These are phyloP conservation scores for Odontocerum albicorne DNA, from an alignment of 2,888 invertebrate species.

Conservation along the genomic window DNA sequence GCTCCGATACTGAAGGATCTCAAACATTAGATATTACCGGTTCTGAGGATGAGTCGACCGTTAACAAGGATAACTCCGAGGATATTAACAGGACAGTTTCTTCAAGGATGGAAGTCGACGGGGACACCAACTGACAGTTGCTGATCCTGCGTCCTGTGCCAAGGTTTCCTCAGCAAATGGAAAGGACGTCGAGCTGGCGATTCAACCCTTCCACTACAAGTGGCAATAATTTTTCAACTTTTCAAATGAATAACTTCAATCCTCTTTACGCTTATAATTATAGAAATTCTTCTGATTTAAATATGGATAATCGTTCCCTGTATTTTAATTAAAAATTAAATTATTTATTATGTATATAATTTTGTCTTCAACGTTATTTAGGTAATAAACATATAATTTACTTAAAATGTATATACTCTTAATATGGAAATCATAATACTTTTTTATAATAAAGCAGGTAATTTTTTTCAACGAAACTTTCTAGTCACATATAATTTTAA, in stretches of 20 bases:
- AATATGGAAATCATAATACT: too few relatives aligned
- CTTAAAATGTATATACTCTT: too few relatives aligned
- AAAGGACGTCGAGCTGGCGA: conserved; percentile 24
- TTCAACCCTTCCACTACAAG: conserved; percentile 6
- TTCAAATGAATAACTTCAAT: conserved; percentile 23
- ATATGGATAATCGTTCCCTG: conserved; percentile 13
- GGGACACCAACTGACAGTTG: conserved; percentile 41
- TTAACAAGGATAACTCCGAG: too few relatives aligned
- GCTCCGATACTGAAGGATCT: conserved; percentile 50
- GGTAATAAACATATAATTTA: too few relatives aligned
- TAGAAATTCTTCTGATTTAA: conserved; percentile 15
- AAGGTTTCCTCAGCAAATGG: conserved; percentile 46
- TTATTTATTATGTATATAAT: too few relatives aligned
- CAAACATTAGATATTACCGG: conserved; percentile 57
- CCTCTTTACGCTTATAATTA: conserved; percentile 20
- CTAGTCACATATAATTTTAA: too few relatives aligned
- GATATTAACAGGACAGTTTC: neutral
- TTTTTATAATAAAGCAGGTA: too few relatives aligned
- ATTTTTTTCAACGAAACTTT: too few relatives aligned
- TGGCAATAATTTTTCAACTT: conserved; percentile 5
- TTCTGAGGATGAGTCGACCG: conserved; percentile 49
- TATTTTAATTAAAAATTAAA: conserved; percentile 22
- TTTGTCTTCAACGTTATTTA: too few relatives aligned
- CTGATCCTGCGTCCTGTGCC: conserved; percentile 56
- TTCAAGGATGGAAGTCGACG: conserved; percentile 39